Percentiles rank a stretch among this genome's conserved stretches.
These are phyloP conservation scores for Camelus dromedarius DNA, from an alignment of 2,113 vertebrate species.

Conservation along the genomic window DNA sequence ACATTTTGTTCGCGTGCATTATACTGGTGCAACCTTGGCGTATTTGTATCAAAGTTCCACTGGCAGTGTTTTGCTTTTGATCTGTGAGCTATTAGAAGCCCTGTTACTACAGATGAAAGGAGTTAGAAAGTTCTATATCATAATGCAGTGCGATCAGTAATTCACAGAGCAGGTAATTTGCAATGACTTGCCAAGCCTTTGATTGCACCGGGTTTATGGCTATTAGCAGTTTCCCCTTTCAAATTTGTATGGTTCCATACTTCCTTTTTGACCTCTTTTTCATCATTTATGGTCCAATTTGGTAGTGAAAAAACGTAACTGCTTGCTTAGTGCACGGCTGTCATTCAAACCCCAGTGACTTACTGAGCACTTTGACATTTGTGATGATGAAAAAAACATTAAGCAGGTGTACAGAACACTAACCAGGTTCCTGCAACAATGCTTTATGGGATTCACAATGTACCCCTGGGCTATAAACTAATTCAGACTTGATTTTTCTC, in stretches of 20 bases:
- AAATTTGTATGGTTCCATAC: constrained; percentile 92
- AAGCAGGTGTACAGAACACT: constrained; percentile 92
- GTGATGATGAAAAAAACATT: constrained; percentile 89
- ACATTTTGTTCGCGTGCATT: constrained; percentile 46
- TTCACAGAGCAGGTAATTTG: constrained; percentile 90
- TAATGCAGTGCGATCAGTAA: constrained; percentile 88
- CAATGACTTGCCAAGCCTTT: constrained; percentile 90
- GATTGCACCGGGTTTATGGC: constrained; percentile 90
- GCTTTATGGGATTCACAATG: constrained; percentile 90
- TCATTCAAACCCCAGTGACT: constrained; percentile 89
- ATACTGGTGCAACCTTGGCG: constrained; percentile 71
- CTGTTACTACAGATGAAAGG: constrained; percentile 89
- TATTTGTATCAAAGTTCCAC: constrained; percentile 77
- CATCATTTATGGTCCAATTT: constrained; percentile 93
- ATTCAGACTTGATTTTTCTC: constrained; percentile 86
- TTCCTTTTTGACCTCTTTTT: constrained; percentile 92
- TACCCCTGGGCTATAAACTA: constrained; percentile 88
- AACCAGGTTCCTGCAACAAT: constrained; percentile 90
- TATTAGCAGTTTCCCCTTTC: constrained; percentile 93
- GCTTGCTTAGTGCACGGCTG: constrained; percentile 86
- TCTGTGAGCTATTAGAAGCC: constrained; percentile 87
- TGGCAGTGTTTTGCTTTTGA: constrained; percentile 84
- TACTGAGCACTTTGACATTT: constrained; percentile 90
- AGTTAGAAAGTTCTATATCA: constrained; percentile 90
- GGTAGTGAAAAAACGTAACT: constrained; percentile 90